These are phyloP conservation scores for Euspilapteryx auroguttella DNA, from an alignment of 2,888 invertebrate genomes.

Conservation along the genomic window DNA sequence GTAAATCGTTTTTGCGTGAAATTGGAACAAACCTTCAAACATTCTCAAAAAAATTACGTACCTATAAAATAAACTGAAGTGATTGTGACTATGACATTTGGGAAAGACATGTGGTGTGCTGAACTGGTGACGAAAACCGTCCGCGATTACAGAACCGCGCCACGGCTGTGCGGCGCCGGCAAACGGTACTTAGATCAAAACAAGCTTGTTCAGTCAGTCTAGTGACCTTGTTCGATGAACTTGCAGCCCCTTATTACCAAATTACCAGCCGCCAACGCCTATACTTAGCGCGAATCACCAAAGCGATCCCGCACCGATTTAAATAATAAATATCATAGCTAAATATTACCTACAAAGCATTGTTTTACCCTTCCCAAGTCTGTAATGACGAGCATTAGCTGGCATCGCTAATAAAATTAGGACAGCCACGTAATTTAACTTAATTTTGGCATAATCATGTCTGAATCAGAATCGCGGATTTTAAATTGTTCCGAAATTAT, in stretches of 20 bases:
- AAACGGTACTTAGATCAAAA: slow-evolving; percentile 17
- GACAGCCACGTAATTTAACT: slow-evolving; percentile 38
- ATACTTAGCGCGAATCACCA: slow-evolving; percentile 52
- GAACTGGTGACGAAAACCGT: background rate
- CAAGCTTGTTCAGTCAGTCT: slow-evolving; percentile 28
- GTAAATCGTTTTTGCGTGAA: too few species aligned
- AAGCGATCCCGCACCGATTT: slow-evolving; percentile 29
- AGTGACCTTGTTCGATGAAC: slow-evolving; percentile 43
- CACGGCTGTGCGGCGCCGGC: background rate
- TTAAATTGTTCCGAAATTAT: slow-evolving; percentile 20
- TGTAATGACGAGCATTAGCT: slow-evolving; percentile 49
- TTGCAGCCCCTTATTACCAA: slow-evolving; percentile 53
- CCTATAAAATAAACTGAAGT: too few species aligned
- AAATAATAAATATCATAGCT: slow-evolving; percentile 59
- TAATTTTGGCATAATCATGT: slow-evolving; percentile 44
- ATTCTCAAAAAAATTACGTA: too few species aligned
- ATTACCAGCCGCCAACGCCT: slow-evolving; percentile 44
- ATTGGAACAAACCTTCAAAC: too few species aligned
- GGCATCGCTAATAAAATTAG: slow-evolving; percentile 55
- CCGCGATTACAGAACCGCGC: background rate
- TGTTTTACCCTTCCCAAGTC: slow-evolving; percentile 29
- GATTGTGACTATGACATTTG: too few species aligned
- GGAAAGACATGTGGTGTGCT: background rate
- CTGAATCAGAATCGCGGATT: slow-evolving; percentile 32
- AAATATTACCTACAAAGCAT: slow-evolving; percentile 45